Percentiles rank a stretch among this genome's conserved stretches.
These are phyloP conservation scores for Rosalia funebris DNA, from an alignment of 2,888 invertebrate species.

Conservation along the genomic window DNA sequence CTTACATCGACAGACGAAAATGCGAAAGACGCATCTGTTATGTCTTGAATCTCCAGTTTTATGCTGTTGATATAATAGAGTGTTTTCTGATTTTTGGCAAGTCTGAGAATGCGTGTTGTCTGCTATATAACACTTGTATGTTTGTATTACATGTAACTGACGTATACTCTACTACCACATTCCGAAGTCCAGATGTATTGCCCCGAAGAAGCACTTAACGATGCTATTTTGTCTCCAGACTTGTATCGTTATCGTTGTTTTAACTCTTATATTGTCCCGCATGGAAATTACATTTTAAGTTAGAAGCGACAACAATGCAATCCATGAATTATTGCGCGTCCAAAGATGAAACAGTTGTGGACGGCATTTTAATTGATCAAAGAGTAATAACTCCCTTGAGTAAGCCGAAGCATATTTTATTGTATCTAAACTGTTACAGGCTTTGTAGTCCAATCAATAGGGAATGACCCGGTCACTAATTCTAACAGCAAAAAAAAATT, in stretches of 20 bases:
- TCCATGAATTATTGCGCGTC: conserved; percentile 5
- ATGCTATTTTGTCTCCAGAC: conserved; percentile 43
- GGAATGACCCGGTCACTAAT: too few relatives aligned
- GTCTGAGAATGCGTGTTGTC: conserved; percentile 41
- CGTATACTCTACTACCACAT: conserved; percentile 40
- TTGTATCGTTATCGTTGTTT: conserved; percentile 32
- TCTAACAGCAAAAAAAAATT: too few relatives aligned
- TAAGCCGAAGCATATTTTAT: too few relatives aligned
- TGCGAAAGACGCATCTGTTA: conserved; percentile 7
- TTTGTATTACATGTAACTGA: conserved; percentile 38
- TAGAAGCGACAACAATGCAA: conserved; percentile 22
- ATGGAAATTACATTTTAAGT: conserved; percentile 25
- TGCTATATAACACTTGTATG: conserved; percentile 40
- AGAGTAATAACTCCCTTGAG: too few relatives aligned
- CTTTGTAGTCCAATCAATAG: too few relatives aligned
- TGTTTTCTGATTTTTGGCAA: conserved; percentile 38
- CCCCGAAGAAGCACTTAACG: conserved; percentile 39
- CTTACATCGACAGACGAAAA: background rate
- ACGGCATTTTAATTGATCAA: background rate
- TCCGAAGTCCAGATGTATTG: conserved; percentile 44
- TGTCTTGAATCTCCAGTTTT: conserved; percentile 16
- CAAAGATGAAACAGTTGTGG: conserved; percentile 1
- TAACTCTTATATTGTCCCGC: conserved; percentile 28
- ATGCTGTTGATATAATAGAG: conserved; percentile 24
- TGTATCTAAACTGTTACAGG: too few relatives aligned